Evolutionary conservation across 30 jellyfish, hydroid and myxozoan species (phyloP), one percentile per base, ranked within the genome.

Genomic region (Aurelia sp.): DNA sequence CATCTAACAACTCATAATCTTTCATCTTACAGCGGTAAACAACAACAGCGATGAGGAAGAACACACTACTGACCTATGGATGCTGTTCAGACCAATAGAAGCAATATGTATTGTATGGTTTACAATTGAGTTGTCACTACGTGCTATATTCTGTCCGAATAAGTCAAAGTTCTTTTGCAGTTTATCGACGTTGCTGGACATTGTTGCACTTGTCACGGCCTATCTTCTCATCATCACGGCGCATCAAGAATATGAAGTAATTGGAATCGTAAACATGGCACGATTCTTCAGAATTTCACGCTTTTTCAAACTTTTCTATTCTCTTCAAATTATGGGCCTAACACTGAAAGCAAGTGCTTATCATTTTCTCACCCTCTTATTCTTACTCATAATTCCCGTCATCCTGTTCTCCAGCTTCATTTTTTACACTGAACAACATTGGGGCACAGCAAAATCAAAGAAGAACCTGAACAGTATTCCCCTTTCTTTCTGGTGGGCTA

Each of bases 291-390:
- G 99, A 48, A 73, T 94, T 3, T 84, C 91, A 15, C 92, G 97
- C 27, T 89, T 94, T 78, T 94, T 94, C 86, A 72, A 74, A 57
- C 48, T 84, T 18, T 79, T 94, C 63, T 94, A 88, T 72, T 97
- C 96, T 23, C 75, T 94, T 55, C 97, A 89, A 35, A 88, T 94
- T 16, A 88, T 94, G 33, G 99, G 97, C 16, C 87, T 86, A 40
- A 89, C 98, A 44, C 74, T 94, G 11, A 97, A 91, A 75, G 97
- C 99, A 20, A 94, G 99, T 58, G 93, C 94, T 12, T 83, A 94
- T 76, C 97, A 89, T 20, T 86, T 94, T 4, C 86, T 94, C 33
- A 86, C 87, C 16, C 85, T 94, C 52, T 82, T 88, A 4, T 61
- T 79, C 66, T 71, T 94, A 21, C 75, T 94, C 16, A 59, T 84